Evolutionary conservation across 53 echinoderm and acorn worm species (phyloP), one percentile per base, ranked within the genome.

Genomic region (Antedon mediterranea): DNA sequence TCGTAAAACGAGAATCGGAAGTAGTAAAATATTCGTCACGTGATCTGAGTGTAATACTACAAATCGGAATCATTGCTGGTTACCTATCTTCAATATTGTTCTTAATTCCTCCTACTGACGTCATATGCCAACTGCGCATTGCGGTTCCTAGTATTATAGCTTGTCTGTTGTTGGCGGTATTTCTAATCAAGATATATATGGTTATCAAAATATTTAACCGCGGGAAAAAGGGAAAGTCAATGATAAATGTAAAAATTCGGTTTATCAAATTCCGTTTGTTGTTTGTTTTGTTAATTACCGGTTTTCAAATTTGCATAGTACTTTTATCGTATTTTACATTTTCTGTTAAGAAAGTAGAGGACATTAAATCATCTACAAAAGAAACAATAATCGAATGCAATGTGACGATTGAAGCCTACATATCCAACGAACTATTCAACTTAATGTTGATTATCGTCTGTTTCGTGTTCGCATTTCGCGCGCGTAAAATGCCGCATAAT

Each of bases 401-500:
- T 8, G 57, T 26, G 7, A 57, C 57, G 2, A 57, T 57, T 26
- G 23, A 26, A 57, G 23, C 57, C 3, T 57, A 57, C 57, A 57
- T 57, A 57, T 57, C 11, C 15, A 57, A 57, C 23, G 57, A 57
- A 57, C 23, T 26, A 26, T 92, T 89, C 82, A 92, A 85, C 57
- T 83, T 84, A 44, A 71, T 92, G 71, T 79, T 92, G 43, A 82
- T 89, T 28, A 78, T 78, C 43, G 70, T 92, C 29, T 89, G 89
- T 71, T 88, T 92, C 72, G 85, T 89, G 14, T 88, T 92, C 30
- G 89, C 92, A 30, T 92, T 92, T 73, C 83, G 86, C n/a, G 88
- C 92, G 28, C 79, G 92, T 32, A 92, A 92, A 80, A 88, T 89
- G 31, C 92, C 92, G 4, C 89, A 92, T 34, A 92, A 92, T 28